Conservation (phyloP, 2,888 invertebrate genomes). For the Callosobruchus maculatus region DNA sequence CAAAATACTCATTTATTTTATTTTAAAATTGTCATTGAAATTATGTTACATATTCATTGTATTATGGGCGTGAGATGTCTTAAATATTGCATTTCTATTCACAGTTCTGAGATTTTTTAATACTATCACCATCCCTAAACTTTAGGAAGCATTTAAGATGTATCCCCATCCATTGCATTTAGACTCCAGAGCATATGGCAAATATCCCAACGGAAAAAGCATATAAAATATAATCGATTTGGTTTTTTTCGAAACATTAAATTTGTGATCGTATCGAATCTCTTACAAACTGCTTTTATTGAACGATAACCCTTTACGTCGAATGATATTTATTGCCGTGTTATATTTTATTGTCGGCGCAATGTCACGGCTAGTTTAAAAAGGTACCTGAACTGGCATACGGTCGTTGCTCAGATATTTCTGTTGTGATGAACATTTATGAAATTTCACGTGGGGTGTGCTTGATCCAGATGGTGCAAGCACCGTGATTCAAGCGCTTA, state of each 20-base stretch:
- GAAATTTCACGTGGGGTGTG: background rate
- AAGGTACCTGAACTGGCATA: conserved; percentile 4
- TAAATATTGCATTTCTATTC: no score
- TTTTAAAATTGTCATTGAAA: no score
- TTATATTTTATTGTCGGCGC: conserved; percentile 15
- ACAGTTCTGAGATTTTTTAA: no score
- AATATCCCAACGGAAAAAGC: conserved; percentile 3
- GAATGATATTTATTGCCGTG: conserved; percentile 30
- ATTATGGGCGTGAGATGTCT: no score
- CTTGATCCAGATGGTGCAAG: background rate
- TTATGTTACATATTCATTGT: no score
- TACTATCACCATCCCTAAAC: background rate
- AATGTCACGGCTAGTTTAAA: background rate
- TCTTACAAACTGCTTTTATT: conserved; percentile 33
- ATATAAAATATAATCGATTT: conserved; percentile 17
- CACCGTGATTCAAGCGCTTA: background rate
- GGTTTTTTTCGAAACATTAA: conserved; percentile 38
- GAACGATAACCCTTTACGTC: conserved; percentile 32
- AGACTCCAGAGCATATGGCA: conserved; percentile 1
- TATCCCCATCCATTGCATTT: no score
- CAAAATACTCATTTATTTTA: no score
- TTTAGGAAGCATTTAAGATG: no score
- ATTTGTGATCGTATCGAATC: conserved; percentile 32
- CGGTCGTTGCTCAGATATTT: background rate
- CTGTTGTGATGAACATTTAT: background rate